A percentile compares a stretch with the other conserved stretches of the same genome.
Conservation (phyloP, 2,888 invertebrate species). For the Ornithoptera alexandrae region DNA sequence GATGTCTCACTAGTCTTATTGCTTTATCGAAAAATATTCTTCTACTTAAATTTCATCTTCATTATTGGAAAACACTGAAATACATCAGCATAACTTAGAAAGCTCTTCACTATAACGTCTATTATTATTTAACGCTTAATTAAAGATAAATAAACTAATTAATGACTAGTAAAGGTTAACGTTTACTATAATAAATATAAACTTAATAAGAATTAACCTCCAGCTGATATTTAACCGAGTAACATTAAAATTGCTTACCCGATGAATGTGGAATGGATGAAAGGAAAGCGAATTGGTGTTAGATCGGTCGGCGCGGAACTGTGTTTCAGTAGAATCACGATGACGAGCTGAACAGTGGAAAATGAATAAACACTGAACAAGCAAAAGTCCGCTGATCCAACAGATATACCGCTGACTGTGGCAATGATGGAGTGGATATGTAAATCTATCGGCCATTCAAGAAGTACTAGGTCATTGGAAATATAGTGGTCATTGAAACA, state of each 20-base stretch:
- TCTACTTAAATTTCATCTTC: too few relatives aligned
- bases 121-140: too few relatives aligned
- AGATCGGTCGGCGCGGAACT: conserved; percentile 5
- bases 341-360: neutral
- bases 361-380: conserved; percentile 13
- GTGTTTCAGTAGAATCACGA: conserved; percentile 10
- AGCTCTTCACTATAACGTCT: too few relatives aligned
- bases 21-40: too few relatives aligned
- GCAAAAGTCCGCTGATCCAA: neutral
- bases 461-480: neutral
- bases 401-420: conserved; percentile 1
- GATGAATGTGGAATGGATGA: conserved; percentile 1
- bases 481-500: neutral
- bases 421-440: neutral
- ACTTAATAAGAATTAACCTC: too few relatives aligned
- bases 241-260: conserved; percentile 3
- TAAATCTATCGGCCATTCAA: conserved; percentile 16
- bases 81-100: too few relatives aligned
- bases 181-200: too few relatives aligned
- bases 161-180: neutral
- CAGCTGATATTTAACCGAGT: neutral
- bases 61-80: too few relatives aligned
- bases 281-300: conserved; percentile 9
- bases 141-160: neutral
- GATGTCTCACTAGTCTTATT: too few relatives aligned